Percentiles rank a stretch among this genome's conserved stretches.
phyloP scores from a whole-genome alignment of 2,113 vertebrate genomes.

The Equus quagga region DNA sequence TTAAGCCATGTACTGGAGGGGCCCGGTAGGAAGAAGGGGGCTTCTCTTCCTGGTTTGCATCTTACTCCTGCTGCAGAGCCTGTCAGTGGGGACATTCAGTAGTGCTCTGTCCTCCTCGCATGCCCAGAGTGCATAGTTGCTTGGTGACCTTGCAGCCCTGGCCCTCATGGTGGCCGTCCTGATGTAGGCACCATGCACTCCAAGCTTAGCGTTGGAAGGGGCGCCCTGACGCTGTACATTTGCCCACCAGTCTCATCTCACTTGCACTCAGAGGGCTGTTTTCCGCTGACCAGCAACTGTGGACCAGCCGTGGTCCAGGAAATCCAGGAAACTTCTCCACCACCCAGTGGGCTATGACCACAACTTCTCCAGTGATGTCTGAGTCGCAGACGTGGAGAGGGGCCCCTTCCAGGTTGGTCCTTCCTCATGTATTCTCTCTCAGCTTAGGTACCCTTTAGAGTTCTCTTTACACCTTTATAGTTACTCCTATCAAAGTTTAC shows the following conservation, averaged over 20 bases:
- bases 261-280: not conserved
- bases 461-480: not conserved
- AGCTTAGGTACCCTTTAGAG: not conserved
- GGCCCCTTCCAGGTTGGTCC: not conserved
- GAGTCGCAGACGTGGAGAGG: not conserved
- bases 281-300: not conserved
- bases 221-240: not conserved
- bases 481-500: not conserved
- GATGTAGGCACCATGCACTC: not conserved
- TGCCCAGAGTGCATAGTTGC: not conserved
- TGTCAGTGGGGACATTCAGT: not conserved
- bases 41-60: not conserved
- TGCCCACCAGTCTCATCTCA: not conserved
- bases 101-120: not conserved
- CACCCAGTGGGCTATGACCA: not conserved
- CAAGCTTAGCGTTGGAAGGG: not conserved
- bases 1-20: not conserved
- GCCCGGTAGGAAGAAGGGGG: not conserved
- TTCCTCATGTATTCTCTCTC: not conserved
- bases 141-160: not conserved
- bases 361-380: not conserved
- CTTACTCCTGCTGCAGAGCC: not conserved
- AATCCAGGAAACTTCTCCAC: not conserved
- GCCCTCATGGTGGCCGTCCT: not conserved
- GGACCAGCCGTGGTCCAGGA: not conserved